Evolutionary conservation across 1,140 invertebrate genomes (phyloP), one percentile per base, ranked within the genome.

Genomic region (Drosophila equinoxialis): DNA sequence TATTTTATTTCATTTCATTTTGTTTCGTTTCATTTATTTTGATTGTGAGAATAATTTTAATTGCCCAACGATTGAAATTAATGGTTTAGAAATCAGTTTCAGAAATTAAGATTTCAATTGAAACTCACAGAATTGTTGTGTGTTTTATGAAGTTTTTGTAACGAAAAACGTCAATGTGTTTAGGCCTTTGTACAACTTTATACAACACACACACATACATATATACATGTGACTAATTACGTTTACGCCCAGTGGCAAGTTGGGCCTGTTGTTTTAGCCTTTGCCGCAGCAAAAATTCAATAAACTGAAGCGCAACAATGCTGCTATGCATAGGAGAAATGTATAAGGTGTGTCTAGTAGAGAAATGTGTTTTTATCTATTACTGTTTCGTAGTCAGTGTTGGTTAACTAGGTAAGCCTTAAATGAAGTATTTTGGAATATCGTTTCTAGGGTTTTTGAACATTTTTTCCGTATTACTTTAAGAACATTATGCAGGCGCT

Each of bases 191-290:
- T 30, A 30, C 30, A 30, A 55, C 23, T 39, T 45, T n/a, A 35
- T 20, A 8, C 10, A 11, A 39, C 37, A 39, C 3, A 13, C 10
- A 13, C 3, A 13, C 11, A 13, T 63, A 61, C 65, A 65, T 73
- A 37, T 0, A 20, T 51, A 11, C 14, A 48, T 51, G 17, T 74
- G 69, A 79, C 80, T 83, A 83, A 83, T 82, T 82, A 79, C 71
- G 65, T 35, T 72, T 79, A 76, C 80, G 80, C 51, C 71, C 48
- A 69, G 80, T 83, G 75, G 75, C 55, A 41, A 30, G 30, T 65
- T 48, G 42, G 17, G 10, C n/a, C 42, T 65, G 65, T 70, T 65
- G 35, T 45, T 60, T 35, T 48, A 14, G 14, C 55, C 26, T 51
- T 48, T 20, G 6, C 11, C 51, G 3, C 13, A 54, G 10, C 26